Base-by-base conservation (phyloP, 1,140 invertebrate genomes). In the Campodea augens region DNA sequence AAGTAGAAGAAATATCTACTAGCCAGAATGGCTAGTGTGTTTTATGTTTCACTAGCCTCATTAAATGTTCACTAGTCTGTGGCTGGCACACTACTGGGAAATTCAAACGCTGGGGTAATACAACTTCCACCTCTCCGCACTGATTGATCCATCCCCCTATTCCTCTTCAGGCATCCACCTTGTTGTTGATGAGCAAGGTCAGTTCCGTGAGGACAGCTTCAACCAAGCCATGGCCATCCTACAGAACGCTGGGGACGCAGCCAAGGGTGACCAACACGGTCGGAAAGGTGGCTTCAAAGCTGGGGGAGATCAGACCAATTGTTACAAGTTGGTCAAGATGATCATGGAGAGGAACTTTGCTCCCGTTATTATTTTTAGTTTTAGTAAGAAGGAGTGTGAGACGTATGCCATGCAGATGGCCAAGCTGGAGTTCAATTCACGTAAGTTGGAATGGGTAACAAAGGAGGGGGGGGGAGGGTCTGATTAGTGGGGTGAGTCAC, bases 351-450 rank as follows among this genome's bases (percentile, higher is more conserved):
- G 88, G 38, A 89, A 91, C 60, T 91, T 98, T 65, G 87, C 92
- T 0, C 96, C 95, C 0, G 90, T 95, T 15, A 98, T 99, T 54
- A 87, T 97, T 43, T 99, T 99, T 65, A 97, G 91, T 58, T 99
- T 99, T 62, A 96, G 90, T 53, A 95, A 96, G 60, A 97, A 96
- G 60, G 93, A 98, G 51, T 99, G 96, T 58, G 95, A 99, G 63
- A 61, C 81, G 0, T 98, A 97, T 63, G 96, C 93, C 0, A 77
- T 91, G 67, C 86, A 92, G 63, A 84, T 98, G 78, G 77, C 90
- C 0, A 92, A 95, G 64, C 66, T 98, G 47, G 92, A 98, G 67
- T 92, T 99, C 51, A 99, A 97, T 60, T 84, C 81, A 22, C 71
- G 75, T 80, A 52, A 63, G 65, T 57, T 36, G 40, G 27, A 7